Evolutionary conservation across 2,113 vertebrate species (phyloP), one percentile per base, ranked within the genome.

Genomic region (rabbit (Oryctolagus cuniculus)): DNA sequence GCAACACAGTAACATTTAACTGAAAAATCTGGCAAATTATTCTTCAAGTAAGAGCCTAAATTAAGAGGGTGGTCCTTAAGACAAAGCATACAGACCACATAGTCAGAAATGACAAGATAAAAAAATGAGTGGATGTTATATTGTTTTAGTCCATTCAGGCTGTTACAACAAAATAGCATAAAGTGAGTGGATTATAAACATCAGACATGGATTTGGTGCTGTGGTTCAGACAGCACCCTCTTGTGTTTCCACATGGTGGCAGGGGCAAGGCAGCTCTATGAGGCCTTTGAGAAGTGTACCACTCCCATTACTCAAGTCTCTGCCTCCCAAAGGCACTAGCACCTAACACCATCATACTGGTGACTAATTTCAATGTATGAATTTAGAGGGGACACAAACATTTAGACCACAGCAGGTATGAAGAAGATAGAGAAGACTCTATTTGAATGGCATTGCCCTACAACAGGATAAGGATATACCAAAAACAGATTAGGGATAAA

Each of bases 41-140:
- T 91, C 84, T 67, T 87, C 75, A 70, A 83, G 36, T 44, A 92
- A 44, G 27, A 67, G 34, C 22, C 51, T 55, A 31, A 85, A 85
- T 31, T 85, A 67, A 77, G 27, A 44, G 16, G n/a, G 61, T 84
- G 69, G n/a, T 38, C 51, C 72, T 92, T 69, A 66, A 74, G 19
- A 84, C 10, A 77, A 25, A 85, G 74, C 67, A 29, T 10, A 63
- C 44, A 44, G 44, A 44, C 44, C 44, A 44, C 44, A 44, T 2
- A 66, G 11, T 44, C 61, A 73, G 53, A 89, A 92, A 0, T 27
- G 72, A 58, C 61, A 58, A 85, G 44, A 44, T 44, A 44, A 49
- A 85, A 63, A 91, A 74, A 91, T 64, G 27, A 34, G 63, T 34
- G 16, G 12, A 44, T 67, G 29, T 67, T 67, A 67, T 31, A 67